Base-by-base conservation (phyloP, 2,888 invertebrate species). In the Leptinotarsa juncta region DNA sequence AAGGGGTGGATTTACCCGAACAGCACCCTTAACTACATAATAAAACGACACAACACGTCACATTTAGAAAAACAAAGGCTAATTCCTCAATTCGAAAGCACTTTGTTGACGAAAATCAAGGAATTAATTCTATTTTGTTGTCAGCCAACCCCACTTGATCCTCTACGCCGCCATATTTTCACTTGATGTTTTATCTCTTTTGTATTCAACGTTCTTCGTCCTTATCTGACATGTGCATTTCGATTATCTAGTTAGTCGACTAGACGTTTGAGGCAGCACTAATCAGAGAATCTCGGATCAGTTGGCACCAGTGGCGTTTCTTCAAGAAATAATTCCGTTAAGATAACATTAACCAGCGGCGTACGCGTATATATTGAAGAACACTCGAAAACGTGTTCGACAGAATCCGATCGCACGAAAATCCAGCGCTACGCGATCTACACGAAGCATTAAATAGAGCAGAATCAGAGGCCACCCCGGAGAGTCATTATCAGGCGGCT, bases 161-260 rank as follows among this genome's bases (percentile, higher is more conserved):
- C 79, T 81, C 83, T 83, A 84, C 78, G 78, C 84, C 85, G 86
- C 87, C 87, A 87, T 87, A 82, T 85, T 87, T 79, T 83, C 77
- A 75, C 72, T 79, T 57, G 48, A 70, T 77, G 65, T 70, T 80
- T 80, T 78, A 68, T 83, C 81, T 82, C 78, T 76, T 72, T 81
- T 73, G 73, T 70, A 74, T 72, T 67, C 60, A 26, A 65, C 51
- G 49, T 70, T 67, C 42, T 42, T 69, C 57, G 71, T 83, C 82
- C 79, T 77, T 80, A 78, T 89, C 89, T 89, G 87, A 86, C 89
- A 86, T 87, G 86, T 89, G 89, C 87, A 89, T 23, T 69, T 90
- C 90, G 90, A 90, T 90, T 90, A 89, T 89, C 88, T 90, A 85
- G 88, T 89, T 87, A 76, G 76, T 76, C 75, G 78, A 81, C 81